Conservation (phyloP, 2,888 invertebrate genomes). For the Netelia virgata region DNA sequence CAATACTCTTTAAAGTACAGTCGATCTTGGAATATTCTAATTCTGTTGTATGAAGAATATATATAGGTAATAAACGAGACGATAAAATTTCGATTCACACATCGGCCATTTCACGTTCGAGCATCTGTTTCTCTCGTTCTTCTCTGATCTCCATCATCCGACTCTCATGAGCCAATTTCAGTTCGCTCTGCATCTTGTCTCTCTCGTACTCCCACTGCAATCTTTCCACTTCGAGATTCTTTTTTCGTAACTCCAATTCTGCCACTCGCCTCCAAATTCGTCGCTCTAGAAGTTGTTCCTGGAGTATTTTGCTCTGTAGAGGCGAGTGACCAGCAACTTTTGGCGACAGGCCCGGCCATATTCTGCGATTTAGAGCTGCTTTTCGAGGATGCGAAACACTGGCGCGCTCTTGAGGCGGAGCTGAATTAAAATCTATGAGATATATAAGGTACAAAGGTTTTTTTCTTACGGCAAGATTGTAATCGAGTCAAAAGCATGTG, state of each 20-base stretch:
- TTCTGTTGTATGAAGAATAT: slow-evolving; percentile 13
- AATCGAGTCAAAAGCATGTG: too few relatives aligned
- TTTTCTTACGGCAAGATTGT: too few relatives aligned
- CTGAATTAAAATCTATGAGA: slow-evolving; percentile 4
- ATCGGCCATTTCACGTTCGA: slow-evolving; percentile 72
- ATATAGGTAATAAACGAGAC: slow-evolving; percentile 37
- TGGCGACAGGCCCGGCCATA: slow-evolving; percentile 71
- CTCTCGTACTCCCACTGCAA: slow-evolving; percentile 79
- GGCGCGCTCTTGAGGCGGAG: slow-evolving; percentile 59
- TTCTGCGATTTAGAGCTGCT: slow-evolving; percentile 63
- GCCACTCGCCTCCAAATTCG: slow-evolving; percentile 76
- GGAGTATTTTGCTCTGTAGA: slow-evolving; percentile 77
- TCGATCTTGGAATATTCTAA: not conserved
- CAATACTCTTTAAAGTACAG: not conserved
- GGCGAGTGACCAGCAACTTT: slow-evolving; percentile 71
- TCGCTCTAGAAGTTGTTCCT: slow-evolving; percentile 78
- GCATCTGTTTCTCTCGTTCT: slow-evolving; percentile 75
- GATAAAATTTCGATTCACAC: slow-evolving; percentile 30
- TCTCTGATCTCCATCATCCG: slow-evolving; percentile 80
- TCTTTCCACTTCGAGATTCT: slow-evolving; percentile 78
- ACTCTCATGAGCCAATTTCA: slow-evolving; percentile 78
- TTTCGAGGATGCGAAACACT: slow-evolving; percentile 45
- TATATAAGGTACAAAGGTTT: too few relatives aligned
- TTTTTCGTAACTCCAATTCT: slow-evolving; percentile 78
- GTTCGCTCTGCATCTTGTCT: slow-evolving; percentile 77